Conservation (phyloP, 2,888 invertebrate genomes). For the Cephalotes varians region DNA sequence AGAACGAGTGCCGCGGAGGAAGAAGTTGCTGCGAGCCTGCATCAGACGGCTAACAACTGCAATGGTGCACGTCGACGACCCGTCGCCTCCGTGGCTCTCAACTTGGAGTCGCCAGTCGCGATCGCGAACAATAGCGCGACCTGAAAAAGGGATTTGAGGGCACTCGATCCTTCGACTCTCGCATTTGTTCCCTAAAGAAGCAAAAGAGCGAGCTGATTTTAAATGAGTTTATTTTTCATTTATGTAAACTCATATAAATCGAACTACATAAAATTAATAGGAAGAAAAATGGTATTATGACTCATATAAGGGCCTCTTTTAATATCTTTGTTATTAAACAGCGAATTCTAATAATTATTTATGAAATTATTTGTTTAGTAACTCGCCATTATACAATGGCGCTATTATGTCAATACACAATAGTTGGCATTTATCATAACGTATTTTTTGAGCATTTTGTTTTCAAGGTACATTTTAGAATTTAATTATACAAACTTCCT, state of each 20-base stretch:
- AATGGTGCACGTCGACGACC: constrained; percentile 20
- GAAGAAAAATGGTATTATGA: too few relatives aligned
- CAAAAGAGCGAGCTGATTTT: neutral
- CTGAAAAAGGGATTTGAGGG: neutral
- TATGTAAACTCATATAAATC: neutral
- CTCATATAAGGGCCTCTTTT: too few relatives aligned
- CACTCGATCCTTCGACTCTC: neutral
- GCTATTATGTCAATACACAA: too few relatives aligned
- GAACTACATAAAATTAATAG: neutral
- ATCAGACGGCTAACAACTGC: constrained; percentile 75
- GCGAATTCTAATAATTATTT: too few relatives aligned
- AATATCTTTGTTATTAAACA: too few relatives aligned
- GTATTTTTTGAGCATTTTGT: too few relatives aligned
- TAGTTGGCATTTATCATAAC: too few relatives aligned
- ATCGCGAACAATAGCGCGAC: neutral
- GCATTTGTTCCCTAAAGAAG: neutral
- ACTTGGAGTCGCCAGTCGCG: neutral
- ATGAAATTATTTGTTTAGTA: too few relatives aligned
- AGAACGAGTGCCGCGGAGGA: constrained; percentile 63
- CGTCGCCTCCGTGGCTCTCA: constrained; percentile 40
- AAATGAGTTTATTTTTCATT: neutral
- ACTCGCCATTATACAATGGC: too few relatives aligned
- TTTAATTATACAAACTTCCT: too few relatives aligned
- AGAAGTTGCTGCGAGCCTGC: constrained; percentile 73
- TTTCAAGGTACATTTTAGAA: too few relatives aligned